Percentiles rank a stretch among this genome's conserved stretches.
Conservation (phyloP, 2,113 vertebrate species). For the Petrocephalus zakoni region DNA sequence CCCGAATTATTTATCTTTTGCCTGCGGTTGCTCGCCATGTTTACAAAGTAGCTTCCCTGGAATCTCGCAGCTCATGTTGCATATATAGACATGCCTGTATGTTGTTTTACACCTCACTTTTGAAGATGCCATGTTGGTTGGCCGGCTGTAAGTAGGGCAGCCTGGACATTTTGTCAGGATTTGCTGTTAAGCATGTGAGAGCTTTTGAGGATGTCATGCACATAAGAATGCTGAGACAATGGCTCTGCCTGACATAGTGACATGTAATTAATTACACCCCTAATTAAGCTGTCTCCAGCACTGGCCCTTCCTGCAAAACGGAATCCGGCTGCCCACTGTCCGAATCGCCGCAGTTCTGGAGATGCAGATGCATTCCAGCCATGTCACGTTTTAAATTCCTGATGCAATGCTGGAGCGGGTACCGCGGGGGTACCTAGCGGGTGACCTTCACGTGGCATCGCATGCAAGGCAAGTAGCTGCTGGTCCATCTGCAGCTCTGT, state of each 20-base stretch:
- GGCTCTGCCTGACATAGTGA: constrained; percentile 36
- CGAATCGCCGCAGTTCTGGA: neutral
- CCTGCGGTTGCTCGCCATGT: neutral
- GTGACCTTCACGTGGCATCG: neutral
- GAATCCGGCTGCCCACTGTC: neutral
- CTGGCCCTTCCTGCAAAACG: neutral
- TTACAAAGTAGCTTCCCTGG: neutral
- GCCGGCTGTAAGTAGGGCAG: neutral
- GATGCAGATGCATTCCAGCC: neutral
- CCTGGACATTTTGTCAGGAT: neutral
- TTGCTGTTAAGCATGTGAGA: constrained; percentile 11
- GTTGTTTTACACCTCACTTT: neutral
- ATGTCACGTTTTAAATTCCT: neutral
- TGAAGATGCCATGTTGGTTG: neutral
- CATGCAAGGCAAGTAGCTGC: neutral
- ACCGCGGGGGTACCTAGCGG: neutral
- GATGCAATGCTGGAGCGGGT: neutral
- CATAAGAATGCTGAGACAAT: constrained; percentile 22
- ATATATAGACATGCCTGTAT: neutral
- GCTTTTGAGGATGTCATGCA: constrained; percentile 47
- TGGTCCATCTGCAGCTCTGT: neutral
- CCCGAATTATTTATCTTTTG: neutral
- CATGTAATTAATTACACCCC: constrained; percentile 41
- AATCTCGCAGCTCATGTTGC: neutral
- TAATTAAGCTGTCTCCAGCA: constrained; percentile 25